Evolutionary conservation across 2,113 vertebrate genomes (phyloP), one percentile per base, ranked within the genome.

Genomic region (Cephalopholis sonnerati): DNA sequence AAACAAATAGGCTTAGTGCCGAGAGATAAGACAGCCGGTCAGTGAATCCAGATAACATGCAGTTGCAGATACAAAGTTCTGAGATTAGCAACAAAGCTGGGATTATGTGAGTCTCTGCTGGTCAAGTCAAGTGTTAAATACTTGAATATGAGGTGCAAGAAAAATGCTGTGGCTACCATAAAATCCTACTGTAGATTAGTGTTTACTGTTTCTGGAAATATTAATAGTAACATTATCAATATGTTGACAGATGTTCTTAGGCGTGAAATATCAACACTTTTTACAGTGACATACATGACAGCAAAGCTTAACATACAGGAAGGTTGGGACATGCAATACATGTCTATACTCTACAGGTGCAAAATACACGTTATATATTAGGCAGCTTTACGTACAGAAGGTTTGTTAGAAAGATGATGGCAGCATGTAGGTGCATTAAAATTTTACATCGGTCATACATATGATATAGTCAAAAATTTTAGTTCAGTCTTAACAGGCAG

Each of bases 81-180:
- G 76, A 89, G 91, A 93, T 93, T 91, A 92, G 77, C 79, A 90
- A 85, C 81, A 92, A 91, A 92, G 61, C 86, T 0, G 70, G 85
- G 91, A 94, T 94, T 93, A 93, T 7, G 59, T n/a, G 50, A 82
- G 65, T 84, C 84, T 73, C 74, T 81, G 74, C 18, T 55, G 4
- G 66, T 32, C 58, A 53, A 79, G 39, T 73, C 27, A 36, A 77
- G 63, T 54, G 73, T 63, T 51, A 79, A 81, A 78, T 62, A 36
- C 53, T 64, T 17, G 18, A 74, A 74, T n/a, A 62, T 10, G 10
- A 17, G 32, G 22, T 25, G 57, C 25, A 71, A 61, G 54, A 24
- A 48, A 46, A 50, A 62, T 41, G 32, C 17, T 46, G 64, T 54
- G 48, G n/a, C 58, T 22, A 25, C 17, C 3, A 36, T 16, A 18